Percentiles rank a stretch among this genome's conserved stretches.
Evolutionary conservation across 1,140 invertebrate genomes (phyloP).

Genomic region (Steinernema feltiae): DNA sequence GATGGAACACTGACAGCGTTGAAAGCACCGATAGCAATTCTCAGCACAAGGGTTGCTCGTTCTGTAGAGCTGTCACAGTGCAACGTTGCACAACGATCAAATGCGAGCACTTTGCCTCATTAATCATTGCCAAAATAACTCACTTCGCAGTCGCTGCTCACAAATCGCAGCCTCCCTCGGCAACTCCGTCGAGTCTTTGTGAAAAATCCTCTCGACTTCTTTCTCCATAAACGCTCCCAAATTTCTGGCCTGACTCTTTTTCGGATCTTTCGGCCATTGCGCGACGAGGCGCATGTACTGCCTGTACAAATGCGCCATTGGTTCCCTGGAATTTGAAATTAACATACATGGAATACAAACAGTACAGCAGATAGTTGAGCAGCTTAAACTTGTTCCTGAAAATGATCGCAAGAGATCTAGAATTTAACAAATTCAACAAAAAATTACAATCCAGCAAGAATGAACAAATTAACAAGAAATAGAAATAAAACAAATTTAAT

Average conservation of each 20-base stretch:
- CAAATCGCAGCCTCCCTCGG: slow-evolving; percentile 3
- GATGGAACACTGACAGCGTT: too few species aligned
- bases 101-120: neutral
- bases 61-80: too few species aligned
- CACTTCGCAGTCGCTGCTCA: slow-evolving; percentile 18
- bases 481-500: neutral
- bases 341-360: neutral
- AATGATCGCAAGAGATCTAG: neutral
- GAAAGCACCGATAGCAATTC: too few species aligned
- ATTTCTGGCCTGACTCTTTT: neutral
- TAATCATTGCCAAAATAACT: neutral
- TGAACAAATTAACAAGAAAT: neutral
- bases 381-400: neutral
- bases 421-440: slow-evolving; percentile 1
- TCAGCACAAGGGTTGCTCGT: too few species aligned
- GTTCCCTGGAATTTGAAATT: neutral
- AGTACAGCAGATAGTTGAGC: too few species aligned
- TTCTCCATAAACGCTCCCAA: slow-evolving; percentile 10
- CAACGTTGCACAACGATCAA: too few species aligned
- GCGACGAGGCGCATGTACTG: slow-evolving; percentile 24
- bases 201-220: slow-evolving; percentile 13
- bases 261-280: slow-evolving; percentile 20
- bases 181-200: neutral
- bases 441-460: neutral
- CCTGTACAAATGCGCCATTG: slow-evolving; percentile 19